These are phyloP conservation scores for Callyntrura guangdongensis DNA, from an alignment of 2,888 invertebrate species.

Conservation along the genomic window DNA sequence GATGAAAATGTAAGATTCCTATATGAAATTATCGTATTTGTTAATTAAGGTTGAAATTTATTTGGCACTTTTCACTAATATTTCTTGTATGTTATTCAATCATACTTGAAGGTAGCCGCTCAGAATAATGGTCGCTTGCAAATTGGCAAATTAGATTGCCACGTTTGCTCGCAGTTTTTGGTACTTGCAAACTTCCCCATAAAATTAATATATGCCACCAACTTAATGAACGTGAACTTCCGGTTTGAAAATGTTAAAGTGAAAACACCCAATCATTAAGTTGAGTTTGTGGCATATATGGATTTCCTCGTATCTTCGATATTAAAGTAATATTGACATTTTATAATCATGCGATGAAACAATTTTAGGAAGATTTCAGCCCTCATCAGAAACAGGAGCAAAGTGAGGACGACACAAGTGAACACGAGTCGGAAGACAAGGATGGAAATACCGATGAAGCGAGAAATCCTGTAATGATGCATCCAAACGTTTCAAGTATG, in stretches of 20 bases:
- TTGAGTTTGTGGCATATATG: conserved; percentile 32
- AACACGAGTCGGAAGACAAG: conserved; percentile 47
- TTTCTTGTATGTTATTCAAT: conserved; percentile 27
- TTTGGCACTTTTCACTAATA: not conserved
- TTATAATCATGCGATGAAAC: not conserved
- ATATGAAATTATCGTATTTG: not conserved
- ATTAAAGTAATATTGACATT: not conserved
- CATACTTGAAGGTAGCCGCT: conserved; percentile 37
- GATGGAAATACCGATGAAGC: not conserved
- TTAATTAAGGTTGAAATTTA: not conserved
- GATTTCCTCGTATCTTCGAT: too few species aligned
- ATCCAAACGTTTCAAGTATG: not conserved
- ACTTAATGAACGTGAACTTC: conserved; percentile 28
- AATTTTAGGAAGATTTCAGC: conserved; percentile 17
- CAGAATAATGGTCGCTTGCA: conserved; percentile 46
- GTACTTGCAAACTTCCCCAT: conserved; percentile 32
- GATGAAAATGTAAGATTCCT: conserved; percentile 73
- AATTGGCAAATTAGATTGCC: conserved; percentile 54
- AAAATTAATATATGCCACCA: conserved; percentile 10
- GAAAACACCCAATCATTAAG: not conserved
- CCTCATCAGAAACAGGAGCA: not conserved
- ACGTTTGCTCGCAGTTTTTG: conserved; percentile 46
- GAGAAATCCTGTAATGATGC: not conserved
- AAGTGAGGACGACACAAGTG: conserved; percentile 67
- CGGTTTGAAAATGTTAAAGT: not conserved